A percentile compares a stretch with the other conserved stretches of the same genome.
Conservation (phyloP, 2,888 invertebrate genomes). For the Xestia c-nigrum region DNA sequence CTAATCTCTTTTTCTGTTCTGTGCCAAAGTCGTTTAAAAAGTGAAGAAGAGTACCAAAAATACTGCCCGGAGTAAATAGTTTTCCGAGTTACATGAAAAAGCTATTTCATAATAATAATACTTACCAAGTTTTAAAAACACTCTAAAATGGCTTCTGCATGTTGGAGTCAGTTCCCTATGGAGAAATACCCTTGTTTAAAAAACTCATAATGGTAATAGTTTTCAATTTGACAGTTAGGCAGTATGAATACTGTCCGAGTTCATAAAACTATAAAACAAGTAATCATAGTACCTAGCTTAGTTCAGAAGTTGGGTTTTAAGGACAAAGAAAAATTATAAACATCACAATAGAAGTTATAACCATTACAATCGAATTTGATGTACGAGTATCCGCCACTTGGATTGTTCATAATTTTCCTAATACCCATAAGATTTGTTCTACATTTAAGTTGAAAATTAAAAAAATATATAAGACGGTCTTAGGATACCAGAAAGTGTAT, state of each 20-base stretch:
- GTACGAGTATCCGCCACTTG: no score
- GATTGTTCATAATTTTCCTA: no score
- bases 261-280: not conserved
- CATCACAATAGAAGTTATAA: no score
- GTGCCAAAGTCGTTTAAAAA: not conserved
- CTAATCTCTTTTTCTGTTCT: no score
- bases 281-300: not conserved
- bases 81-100: slow-evolving; percentile 33
- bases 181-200: slow-evolving; percentile 1
- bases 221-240: not conserved
- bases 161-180: slow-evolving; percentile 4
- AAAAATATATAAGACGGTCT: no score
- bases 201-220: not conserved
- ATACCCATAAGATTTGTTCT: no score
- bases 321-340: not conserved
- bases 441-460: no score
- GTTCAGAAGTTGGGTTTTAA: not conserved
- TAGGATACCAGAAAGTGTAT: no score
- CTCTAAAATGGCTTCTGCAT: slow-evolving; percentile 2
- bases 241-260: not conserved
- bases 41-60: not conserved
- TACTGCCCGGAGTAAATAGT: not conserved
- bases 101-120: slow-evolving; percentile 20
- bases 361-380: no score
- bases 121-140: slow-evolving; percentile 22